Evolutionary conservation across 1,140 invertebrate genomes (phyloP), one percentile per base, ranked within the genome.

Genomic region (Bombus breviceps): DNA sequence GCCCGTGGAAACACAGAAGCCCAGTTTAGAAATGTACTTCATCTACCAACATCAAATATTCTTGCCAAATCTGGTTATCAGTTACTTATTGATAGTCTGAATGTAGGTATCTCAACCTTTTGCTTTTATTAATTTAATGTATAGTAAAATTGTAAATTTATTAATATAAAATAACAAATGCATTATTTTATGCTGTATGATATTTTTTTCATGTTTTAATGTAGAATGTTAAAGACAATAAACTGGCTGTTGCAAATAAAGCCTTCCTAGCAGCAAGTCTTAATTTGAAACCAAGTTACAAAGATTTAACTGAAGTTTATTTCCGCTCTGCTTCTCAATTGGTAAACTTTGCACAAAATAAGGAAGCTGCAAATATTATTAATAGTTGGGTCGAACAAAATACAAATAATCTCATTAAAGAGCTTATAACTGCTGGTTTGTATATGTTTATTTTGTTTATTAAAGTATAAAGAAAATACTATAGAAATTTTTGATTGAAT

Each of bases 351-450:
- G 22, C 6, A 0, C 62, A 93, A 71, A 83, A 88, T 1, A 0
- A 32, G 2, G 84, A 91, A 15, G 92, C 93, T 34, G 92, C 95
- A 6, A 90, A 94, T 43, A 89, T 43, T 0, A 96, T 97, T 57
- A 97, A 97, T 81, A 64, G 87, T 4, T 97, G 96, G 96, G 95
- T 96, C 34, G 92, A 95, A 43, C 85, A 95, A 25, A 87, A 95
- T 15, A 97, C 97, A 0, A 94, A 96, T 28, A 80, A 96, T 43
- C 96, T 95, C 86, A 97, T 97, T 68, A 93, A 95, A 41, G 91
- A 96, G 59, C 91, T 97, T 8, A 80, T 97, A 69, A 47, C 84
- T 6, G 3, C 93, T 57, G 93, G 96, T 96, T 88, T 89, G 84
- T 87, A 57, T 53, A 75, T 53, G 47, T 79, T 66, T 28, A 18